Evolutionary conservation across 2,888 invertebrate genomes (phyloP).

Genomic region (Xylota segnis): DNA sequence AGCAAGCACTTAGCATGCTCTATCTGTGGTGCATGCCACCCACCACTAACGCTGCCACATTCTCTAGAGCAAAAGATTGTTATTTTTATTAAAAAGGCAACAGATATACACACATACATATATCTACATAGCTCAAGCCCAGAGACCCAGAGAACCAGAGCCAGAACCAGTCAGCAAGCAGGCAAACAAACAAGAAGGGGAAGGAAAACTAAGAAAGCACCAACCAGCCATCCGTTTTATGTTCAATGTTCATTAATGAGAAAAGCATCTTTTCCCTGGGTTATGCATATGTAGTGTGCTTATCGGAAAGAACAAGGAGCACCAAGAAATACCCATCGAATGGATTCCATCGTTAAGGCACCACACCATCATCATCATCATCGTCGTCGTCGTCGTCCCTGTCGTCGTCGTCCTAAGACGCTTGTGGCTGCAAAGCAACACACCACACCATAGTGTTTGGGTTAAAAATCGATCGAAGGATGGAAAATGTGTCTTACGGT

Average conservation of each 20-base stretch:
- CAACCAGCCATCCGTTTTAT: conserved; percentile 59
- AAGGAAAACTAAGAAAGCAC: conserved; percentile 34
- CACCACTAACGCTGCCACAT: conserved; percentile 12
- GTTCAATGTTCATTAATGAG: conserved; percentile 75
- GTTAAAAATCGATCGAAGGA: conserved; percentile 46
- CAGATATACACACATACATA: conserved; percentile 7
- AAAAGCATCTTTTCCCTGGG: conserved; percentile 46
- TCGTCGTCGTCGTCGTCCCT: conserved; percentile 12
- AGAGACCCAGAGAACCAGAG: no score
- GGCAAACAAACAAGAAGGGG: conserved; percentile 16
- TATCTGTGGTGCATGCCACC: conserved; percentile 53
- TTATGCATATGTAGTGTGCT: conserved; percentile 7
- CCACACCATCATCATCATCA: no score
- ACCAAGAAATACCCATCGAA: conserved; percentile 39
- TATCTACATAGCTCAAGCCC: neutral
- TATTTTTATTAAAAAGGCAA: conserved; percentile 58
- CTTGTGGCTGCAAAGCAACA: conserved; percentile 43
- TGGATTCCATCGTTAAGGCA: conserved; percentile 36
- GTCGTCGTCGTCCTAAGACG: conserved; percentile 48
- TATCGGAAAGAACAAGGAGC: conserved; percentile 35
- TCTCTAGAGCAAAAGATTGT: conserved; percentile 27
- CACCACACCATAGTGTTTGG: conserved; percentile 7
- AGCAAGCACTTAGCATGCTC: conserved; percentile 33
- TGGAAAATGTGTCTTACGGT: conserved; percentile 23
- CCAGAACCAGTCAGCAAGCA: conserved; percentile 1